Evolutionary conservation across 2,113 vertebrate species (phyloP).

Genomic region (Grallaria varia): DNA sequence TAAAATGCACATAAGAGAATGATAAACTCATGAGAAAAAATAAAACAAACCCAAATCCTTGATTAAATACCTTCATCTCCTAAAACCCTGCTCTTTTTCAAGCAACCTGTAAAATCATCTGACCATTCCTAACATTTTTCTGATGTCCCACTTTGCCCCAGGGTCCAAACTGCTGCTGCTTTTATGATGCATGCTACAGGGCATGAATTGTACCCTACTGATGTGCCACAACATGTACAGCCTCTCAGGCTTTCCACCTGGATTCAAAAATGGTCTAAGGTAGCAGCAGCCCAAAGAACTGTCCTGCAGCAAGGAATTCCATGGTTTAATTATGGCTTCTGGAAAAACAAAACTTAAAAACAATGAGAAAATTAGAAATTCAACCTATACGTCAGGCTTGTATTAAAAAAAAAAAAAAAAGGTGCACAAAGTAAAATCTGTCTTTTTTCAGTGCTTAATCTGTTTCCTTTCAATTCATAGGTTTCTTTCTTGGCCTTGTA

Average conservation of each 20-base stretch:
- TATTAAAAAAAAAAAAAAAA: too few relatives aligned
- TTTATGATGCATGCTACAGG: neutral
- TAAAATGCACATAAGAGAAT: neutral
- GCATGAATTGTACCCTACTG: neutral
- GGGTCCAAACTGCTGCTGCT: neutral
- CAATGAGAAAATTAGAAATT: neutral
- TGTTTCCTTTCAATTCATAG: neutral
- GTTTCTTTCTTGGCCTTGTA: neutral
- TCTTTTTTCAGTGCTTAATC: neutral
- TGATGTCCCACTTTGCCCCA: neutral
- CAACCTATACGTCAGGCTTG: neutral
- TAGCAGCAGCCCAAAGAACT: neutral
- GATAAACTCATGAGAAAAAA: neutral
- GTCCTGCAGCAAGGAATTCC: neutral
- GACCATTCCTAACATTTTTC: neutral
- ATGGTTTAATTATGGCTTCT: neutral
- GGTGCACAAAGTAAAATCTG: neutral
- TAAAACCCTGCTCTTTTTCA: neutral
- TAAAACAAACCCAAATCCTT: neutral
- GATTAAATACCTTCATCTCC: neutral
- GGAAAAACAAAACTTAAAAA: neutral
- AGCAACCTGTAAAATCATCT: neutral
- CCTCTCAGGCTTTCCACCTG: neutral
- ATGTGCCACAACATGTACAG: neutral
- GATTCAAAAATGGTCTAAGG: neutral